Conservation (phyloP, 2,797 vertebrate species). For the Tauraco hartlaubi region DNA sequence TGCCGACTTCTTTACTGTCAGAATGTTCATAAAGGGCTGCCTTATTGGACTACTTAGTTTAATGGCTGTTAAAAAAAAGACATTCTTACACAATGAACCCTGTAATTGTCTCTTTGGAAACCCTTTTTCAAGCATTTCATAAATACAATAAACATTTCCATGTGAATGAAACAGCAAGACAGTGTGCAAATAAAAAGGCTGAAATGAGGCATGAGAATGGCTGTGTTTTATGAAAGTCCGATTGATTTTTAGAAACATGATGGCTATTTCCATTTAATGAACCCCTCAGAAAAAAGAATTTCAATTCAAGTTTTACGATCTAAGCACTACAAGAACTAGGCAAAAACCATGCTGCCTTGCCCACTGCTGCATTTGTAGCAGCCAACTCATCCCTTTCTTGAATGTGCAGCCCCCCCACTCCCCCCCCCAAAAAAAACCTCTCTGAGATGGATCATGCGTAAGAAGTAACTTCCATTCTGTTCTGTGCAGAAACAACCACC, state of each 20-base stretch:
- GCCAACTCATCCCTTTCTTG: neutral
- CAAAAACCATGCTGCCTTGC: neutral
- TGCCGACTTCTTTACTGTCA: neutral
- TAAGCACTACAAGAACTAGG: neutral
- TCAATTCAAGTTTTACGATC: neutral
- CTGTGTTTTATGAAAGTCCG: neutral
- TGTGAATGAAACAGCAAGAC: neutral
- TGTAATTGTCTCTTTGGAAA: conserved; percentile 18
- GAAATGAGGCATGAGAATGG: neutral
- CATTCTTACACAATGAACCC: neutral
- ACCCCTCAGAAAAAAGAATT: neutral
- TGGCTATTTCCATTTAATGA: neutral
- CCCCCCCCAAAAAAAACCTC: neutral
- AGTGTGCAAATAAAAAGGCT: neutral
- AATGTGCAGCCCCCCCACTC: neutral
- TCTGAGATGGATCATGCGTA: neutral
- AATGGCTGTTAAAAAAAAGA: neutral
- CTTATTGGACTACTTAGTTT: neutral
- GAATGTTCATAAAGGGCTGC: neutral
- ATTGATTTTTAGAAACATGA: neutral
- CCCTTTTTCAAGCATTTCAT: neutral
- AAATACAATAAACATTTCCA: conserved; percentile 17
- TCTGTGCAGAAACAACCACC: neutral
- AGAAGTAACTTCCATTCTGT: neutral
- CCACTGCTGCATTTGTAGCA: neutral